Conservation (phyloP, 2,113 vertebrate genomes). For the Ptyas mucosa region DNA sequence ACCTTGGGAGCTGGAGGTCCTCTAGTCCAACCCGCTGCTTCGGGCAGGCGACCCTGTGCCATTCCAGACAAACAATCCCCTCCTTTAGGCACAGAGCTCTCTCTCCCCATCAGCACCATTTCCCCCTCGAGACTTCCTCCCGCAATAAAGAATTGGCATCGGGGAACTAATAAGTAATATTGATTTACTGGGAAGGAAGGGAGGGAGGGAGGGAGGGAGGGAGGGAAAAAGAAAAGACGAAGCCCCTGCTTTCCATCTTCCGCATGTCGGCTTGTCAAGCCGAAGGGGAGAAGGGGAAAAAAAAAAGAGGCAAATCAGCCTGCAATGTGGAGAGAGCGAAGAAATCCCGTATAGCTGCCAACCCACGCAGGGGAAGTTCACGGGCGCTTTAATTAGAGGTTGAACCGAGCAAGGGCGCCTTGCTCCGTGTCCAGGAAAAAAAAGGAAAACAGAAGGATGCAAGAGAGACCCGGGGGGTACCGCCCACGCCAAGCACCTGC, state of each 20-base stretch:
- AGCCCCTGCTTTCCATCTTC: neutral
- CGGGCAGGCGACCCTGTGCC: neutral
- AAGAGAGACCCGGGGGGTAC: neutral
- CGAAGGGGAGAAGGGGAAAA: neutral
- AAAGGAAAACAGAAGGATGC: neutral
- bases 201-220: neutral
- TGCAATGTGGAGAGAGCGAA: neutral
- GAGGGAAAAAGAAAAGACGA: neutral
- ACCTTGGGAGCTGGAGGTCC: neutral
- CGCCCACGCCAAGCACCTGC: neutral
- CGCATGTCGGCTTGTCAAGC: neutral
- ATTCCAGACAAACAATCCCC: neutral
- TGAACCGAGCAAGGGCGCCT: neutral
- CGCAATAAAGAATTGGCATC: neutral
- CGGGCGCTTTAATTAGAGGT: conserved; percentile 17
- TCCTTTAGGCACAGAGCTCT: neutral
- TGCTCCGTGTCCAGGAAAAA: neutral
- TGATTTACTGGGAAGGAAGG: neutral
- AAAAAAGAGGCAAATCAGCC: neutral
- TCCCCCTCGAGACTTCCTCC: neutral
- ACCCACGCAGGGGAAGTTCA: neutral
- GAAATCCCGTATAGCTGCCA: neutral
- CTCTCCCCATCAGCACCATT: neutral
- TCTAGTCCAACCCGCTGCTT: neutral
- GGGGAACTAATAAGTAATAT: conserved; percentile 28